A percentile compares a stretch with the other conserved stretches of the same genome.
These are phyloP conservation scores for Cygnus buccinator DNA, from an alignment of 2,113 vertebrate species.

Conservation along the genomic window DNA sequence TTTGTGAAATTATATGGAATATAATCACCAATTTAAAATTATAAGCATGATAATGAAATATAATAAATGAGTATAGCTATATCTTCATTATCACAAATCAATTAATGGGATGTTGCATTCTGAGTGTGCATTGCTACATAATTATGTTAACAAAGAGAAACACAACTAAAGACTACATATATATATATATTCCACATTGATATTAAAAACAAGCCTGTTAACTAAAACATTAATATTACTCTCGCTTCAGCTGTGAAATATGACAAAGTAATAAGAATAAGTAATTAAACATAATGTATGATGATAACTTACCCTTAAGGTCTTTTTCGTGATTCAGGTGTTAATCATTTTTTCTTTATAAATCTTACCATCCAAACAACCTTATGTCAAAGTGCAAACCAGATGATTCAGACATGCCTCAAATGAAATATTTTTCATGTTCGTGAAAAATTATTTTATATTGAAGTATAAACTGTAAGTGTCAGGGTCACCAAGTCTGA, in stretches of 20 bases:
- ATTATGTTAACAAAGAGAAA: not conserved
- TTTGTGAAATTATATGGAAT: not conserved
- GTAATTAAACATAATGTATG: not conserved
- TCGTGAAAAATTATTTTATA: not conserved
- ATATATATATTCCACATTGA: not conserved
- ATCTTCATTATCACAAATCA: not conserved
- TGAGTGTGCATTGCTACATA: not conserved
- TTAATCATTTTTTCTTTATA: conserved; percentile 1
- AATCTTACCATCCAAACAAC: not conserved
- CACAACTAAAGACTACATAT: not conserved
- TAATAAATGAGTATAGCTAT: not conserved
- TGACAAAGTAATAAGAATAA: not conserved
- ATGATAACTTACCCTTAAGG: not conserved
- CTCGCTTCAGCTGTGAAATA: not conserved
- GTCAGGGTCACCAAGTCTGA: not conserved
- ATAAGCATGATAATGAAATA: not conserved
- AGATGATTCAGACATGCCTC: not conserved
- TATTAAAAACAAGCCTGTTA: not conserved
- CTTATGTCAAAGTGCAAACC: not conserved
- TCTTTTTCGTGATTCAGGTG: not conserved
- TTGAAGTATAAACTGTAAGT: not conserved
- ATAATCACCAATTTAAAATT: not conserved
- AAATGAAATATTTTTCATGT: not conserved
- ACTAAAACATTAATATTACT: not conserved
- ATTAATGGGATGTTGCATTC: not conserved